Evolutionary conservation across 2,888 invertebrate genomes (phyloP).

Genomic region (Euplagia quadripunctaria): DNA sequence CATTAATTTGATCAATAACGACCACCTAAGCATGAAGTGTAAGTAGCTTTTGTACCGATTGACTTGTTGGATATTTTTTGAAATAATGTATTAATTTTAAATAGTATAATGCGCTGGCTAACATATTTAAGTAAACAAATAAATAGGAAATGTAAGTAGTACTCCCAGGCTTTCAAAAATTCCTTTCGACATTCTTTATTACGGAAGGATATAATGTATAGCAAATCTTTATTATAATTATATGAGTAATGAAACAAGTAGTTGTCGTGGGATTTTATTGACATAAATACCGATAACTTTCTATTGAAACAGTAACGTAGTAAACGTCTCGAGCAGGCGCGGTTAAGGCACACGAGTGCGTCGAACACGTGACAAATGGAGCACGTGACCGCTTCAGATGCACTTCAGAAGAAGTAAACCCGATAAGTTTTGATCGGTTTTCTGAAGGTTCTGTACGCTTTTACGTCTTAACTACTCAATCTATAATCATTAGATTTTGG

Average conservation of each 20-base stretch:
- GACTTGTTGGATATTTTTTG: no score
- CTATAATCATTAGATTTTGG: background rate
- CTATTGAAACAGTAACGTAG: constrained; percentile 28
- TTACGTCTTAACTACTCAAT: background rate
- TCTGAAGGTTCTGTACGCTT: constrained; percentile 31
- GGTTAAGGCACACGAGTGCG: constrained; percentile 28
- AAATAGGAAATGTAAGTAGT: no score
- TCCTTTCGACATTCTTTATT: background rate
- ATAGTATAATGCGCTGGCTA: no score
- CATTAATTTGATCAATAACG: no score
- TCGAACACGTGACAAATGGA: constrained; percentile 34
- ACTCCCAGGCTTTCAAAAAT: background rate
- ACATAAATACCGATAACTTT: constrained; percentile 32
- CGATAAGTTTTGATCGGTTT: constrained; percentile 30
- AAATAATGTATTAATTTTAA: no score
- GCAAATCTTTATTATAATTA: constrained; percentile 7
- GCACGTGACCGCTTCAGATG: constrained; percentile 53
- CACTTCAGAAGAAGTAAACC: constrained; percentile 43
- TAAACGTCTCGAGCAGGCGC: constrained; percentile 42
- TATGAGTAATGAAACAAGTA: constrained; percentile 18
- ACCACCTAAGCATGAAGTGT: no score
- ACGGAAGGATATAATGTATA: constrained; percentile 4
- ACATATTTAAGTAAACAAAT: no score
- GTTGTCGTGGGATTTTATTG: constrained; percentile 14
- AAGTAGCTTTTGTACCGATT: no score